phyloP scores from a whole-genome alignment of 2,888 invertebrate genomes.

The Eledona agricola region DNA sequence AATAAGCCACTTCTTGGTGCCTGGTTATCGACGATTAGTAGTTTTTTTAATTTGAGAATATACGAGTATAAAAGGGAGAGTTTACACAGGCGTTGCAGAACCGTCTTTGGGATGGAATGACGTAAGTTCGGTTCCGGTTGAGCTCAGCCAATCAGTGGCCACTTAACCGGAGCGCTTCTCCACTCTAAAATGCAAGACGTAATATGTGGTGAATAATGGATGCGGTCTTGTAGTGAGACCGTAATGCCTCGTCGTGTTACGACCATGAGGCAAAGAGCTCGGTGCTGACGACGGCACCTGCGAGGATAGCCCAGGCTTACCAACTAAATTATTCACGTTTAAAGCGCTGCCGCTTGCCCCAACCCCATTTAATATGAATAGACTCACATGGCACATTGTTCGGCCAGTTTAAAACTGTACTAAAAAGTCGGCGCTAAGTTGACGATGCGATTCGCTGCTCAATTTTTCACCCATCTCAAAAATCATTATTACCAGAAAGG shows the following conservation, averaged over 20 bases:
- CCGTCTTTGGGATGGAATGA: too few species aligned
- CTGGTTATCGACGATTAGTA: too few species aligned
- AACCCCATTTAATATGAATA: slow-evolving; percentile 62
- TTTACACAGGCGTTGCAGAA: too few species aligned
- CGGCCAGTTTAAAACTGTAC: slow-evolving; percentile 47
- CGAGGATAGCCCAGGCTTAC: slow-evolving; percentile 56
- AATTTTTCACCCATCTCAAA: slow-evolving; percentile 23
- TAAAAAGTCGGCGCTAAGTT: slow-evolving; percentile 43
- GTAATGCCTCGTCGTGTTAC: slow-evolving; percentile 36
- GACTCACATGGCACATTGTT: slow-evolving; percentile 58
- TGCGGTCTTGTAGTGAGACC: slow-evolving; percentile 38
- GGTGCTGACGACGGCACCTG: slow-evolving; percentile 56
- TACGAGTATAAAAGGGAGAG: too few species aligned
- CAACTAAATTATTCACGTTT: slow-evolving; percentile 59
- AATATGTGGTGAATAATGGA: slow-evolving; percentile 55
- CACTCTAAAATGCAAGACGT: slow-evolving; percentile 49
- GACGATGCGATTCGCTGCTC: slow-evolving; percentile 42
- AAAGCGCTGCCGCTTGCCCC: slow-evolving; percentile 59
- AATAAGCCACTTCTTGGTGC: too few species aligned
- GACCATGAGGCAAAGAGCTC: slow-evolving; percentile 32
- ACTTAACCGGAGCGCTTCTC: slow-evolving; percentile 32
- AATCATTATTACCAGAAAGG: slow-evolving; percentile 1
- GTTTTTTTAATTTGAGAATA: too few species aligned
- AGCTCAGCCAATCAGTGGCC: slow-evolving; percentile 37
- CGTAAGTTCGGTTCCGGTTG: too few species aligned